Base-by-base conservation (phyloP, 2,888 invertebrate genomes). In the Oscheius myriophilus region DNA sequence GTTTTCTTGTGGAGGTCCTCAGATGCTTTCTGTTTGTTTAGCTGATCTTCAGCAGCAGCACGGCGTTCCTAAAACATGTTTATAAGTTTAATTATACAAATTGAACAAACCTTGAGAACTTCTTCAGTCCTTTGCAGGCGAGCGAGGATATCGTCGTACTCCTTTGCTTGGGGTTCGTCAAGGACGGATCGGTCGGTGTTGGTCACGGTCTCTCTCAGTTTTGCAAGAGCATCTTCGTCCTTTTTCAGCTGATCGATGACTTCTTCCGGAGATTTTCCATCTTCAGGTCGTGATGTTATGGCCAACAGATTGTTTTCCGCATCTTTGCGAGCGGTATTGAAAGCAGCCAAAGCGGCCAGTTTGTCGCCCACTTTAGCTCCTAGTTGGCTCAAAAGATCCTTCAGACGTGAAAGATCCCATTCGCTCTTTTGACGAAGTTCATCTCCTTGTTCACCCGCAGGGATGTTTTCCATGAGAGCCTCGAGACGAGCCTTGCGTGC, bases 291-390 rank as follows among this genome's bases (percentile, higher is more conserved):
- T 45, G 67, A 55, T 33, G 75, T 72, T 55, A 75, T 70, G 41
- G 69, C 72, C 61, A 75, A 66, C 25, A 75, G 73, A 49, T 73
- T 55, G 25, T 73, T 73, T 67, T 77, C 78, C 49, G 74, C 73
- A 23, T 75, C 72, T 63, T 75, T 76, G 54, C 77, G 72, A 61
- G 73, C 70, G 9, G 76, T 73, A 33, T 72, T 75, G 73, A 76
- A 76, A 18, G 76, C 71, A 43, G 76, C 79, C 59, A 76, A 73
- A 59, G 79, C 76, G 46, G 76, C 76, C 33, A 76, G 58, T 52
- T 76, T 76, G 68, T 79, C 76, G 33, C 76, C 79, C 63, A 79
- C 72, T 26, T 72, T 73, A 52, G 67, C 69, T 52, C 72, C 73
- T 26, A 79, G 70, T 51, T 70, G 62, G 63, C 69, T 72, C 59